Percentiles rank a stretch among this genome's conserved stretches.
Evolutionary conservation across 2,113 vertebrate genomes (phyloP).

Genomic region (Dendropsophus ebraccatus): DNA sequence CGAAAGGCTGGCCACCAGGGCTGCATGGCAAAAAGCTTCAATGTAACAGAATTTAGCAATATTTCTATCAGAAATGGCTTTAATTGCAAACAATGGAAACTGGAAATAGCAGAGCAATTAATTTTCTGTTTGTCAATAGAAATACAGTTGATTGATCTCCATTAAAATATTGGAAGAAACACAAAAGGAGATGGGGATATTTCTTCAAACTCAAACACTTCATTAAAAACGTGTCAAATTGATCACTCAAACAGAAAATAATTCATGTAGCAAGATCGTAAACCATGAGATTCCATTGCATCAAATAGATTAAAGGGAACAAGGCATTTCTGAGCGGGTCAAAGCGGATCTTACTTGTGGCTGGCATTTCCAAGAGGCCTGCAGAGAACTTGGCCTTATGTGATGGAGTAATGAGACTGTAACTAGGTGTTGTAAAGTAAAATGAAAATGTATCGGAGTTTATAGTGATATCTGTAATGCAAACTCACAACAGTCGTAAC

Average conservation of each 20-base stretch:
- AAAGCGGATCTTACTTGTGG: conserved; percentile 8
- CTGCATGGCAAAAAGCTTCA: background rate
- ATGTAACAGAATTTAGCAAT: background rate
- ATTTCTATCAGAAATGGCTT: background rate
- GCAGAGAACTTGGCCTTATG: conserved; percentile 27
- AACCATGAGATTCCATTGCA: background rate
- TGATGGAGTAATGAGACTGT: conserved; percentile 24
- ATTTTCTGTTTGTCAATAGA: background rate
- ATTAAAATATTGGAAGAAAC: background rate
- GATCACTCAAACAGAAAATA: background rate
- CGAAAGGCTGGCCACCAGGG: conserved; percentile 50
- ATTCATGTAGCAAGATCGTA: background rate
- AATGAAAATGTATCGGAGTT: background rate
- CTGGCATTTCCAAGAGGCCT: conserved; percentile 57
- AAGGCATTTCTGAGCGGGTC: background rate
- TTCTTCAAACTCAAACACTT: background rate
- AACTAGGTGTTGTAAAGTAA: background rate
- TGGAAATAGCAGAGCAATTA: background rate
- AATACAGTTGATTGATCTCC: background rate
- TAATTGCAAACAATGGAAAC: background rate
- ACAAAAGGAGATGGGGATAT: background rate
- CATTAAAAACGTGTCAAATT: background rate
- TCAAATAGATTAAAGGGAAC: background rate
- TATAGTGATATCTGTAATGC: background rate
- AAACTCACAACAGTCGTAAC: background rate